Percentiles rank a stretch among this genome's conserved stretches.
phyloP scores from a whole-genome alignment of 2,113 vertebrate genomes.

The Propithecus coquereli region DNA sequence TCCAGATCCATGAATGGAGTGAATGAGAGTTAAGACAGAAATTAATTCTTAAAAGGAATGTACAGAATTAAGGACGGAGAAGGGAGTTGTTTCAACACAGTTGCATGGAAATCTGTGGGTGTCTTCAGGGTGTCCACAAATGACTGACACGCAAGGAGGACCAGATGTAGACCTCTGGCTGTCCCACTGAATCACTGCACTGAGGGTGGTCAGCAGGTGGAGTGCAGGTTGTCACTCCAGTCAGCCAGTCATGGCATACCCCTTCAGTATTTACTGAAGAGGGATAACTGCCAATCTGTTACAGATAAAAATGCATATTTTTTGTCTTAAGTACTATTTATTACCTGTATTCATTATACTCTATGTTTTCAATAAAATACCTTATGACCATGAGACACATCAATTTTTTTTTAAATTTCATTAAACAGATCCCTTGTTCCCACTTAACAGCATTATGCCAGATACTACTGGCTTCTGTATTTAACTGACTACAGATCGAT shows the following conservation, averaged over 20 bases:
- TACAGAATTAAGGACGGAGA: background rate
- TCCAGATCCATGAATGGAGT: background rate
- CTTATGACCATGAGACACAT: background rate
- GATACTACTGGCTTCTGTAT: background rate
- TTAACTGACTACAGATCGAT: background rate
- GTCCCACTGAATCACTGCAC: background rate
- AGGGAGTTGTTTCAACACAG: background rate
- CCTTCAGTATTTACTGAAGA: background rate
- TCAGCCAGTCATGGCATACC: background rate
- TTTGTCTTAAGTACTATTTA: background rate
- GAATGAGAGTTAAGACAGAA: background rate
- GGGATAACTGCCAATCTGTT: background rate
- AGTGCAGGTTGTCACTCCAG: background rate
- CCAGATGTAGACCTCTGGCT: background rate
- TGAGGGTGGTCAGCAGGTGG: background rate
- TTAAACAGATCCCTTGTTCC: background rate
- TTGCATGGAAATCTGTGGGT: background rate
- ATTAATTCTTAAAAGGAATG: background rate
- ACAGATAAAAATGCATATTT: background rate
- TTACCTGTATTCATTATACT: background rate
- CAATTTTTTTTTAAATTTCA: background rate
- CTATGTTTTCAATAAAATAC: background rate
- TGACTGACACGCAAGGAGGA: fast-evolving
- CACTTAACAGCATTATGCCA: background rate
- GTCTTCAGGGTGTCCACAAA: background rate